Conservation (phyloP, 2,888 invertebrate species). For the Tipula helvola region DNA sequence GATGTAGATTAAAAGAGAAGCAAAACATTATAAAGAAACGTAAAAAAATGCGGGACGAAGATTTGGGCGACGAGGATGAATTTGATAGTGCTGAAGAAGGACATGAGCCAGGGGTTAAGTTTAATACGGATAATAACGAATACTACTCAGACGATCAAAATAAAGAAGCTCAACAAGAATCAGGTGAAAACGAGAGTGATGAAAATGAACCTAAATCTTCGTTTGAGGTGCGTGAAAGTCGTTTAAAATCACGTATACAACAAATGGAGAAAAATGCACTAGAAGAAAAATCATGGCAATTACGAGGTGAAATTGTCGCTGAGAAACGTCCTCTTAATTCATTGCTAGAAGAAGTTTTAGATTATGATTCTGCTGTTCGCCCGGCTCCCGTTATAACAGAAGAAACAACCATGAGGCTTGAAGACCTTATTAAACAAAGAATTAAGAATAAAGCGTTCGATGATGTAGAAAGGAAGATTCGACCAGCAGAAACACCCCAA, state of each 20-base stretch:
- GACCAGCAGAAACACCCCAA: slow-evolving; percentile 67
- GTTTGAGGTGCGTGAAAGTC: slow-evolving; percentile 62
- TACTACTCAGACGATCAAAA: slow-evolving; percentile 14
- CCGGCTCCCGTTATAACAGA: slow-evolving; percentile 89
- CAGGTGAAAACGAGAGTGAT: slow-evolving; percentile 17
- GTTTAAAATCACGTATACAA: slow-evolving; percentile 53
- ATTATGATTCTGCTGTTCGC: slow-evolving; percentile 72
- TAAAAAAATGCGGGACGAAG: slow-evolving; percentile 22
- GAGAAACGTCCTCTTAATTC: slow-evolving; percentile 79
- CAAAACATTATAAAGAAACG: slow-evolving; percentile 14
- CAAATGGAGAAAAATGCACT: slow-evolving; percentile 60
- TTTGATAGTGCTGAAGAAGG: slow-evolving; percentile 23
- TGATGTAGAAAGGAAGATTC: slow-evolving; percentile 78
- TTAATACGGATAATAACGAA: slow-evolving; percentile 15
- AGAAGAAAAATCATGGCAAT: slow-evolving; percentile 83
- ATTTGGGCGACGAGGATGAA: slow-evolving; percentile 21
- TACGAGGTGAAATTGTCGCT: slow-evolving; percentile 80
- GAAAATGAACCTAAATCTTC: slow-evolving; percentile 39
- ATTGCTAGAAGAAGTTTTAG: slow-evolving; percentile 78
- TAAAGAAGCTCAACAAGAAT: slow-evolving; percentile 17
- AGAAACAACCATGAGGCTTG: slow-evolving; percentile 72
- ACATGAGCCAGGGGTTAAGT: slow-evolving; percentile 19
- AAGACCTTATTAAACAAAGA: slow-evolving; percentile 81
- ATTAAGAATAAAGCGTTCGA: slow-evolving; percentile 92
- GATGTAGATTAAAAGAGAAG: background rate